Base-by-base conservation (phyloP, 2,113 vertebrate genomes). In the Eulemur macaco region DNA sequence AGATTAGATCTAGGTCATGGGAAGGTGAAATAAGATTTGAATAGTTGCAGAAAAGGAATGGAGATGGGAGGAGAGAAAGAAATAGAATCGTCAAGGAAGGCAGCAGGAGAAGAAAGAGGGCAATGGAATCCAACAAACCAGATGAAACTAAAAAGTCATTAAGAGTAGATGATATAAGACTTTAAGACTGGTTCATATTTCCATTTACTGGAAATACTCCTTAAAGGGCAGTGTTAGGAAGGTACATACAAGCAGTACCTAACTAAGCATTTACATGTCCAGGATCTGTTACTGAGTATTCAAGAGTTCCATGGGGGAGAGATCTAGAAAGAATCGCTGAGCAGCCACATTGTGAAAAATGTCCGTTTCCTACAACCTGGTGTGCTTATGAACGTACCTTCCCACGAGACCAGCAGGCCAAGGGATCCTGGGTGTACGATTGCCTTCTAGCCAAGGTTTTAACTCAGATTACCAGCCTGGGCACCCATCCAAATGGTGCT, bases 391-490 rank as follows among this genome's bases (percentile, higher is more conserved):
- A 86, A 68, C 27, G 11, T n/a, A 89, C 64, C 96, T 93, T 89
- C 50, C 74, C 54, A 86, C 47, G 14, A 42, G 13, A 63, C 80
- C 69, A 81, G 91, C 9, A 54, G 74, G 52, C 78, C 93, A 87
- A 56, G 60, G 63, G 21, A 81, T 81, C 76, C 3, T 25, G 37
- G 54, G 60, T n/a, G 60, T n/a, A 97, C 50, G 86, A 60, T 0
- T 63, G 78, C 95, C 68, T 85, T 84, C 76, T 58, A 50, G 83
- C 73, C 85, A 71, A 86, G 52, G 69, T 64, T 97, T 95, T 90
- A 89, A 86, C 78, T 80, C 80, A 97, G 92, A 94, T 81, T 94
- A 94, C 39, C 18, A 96, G 88, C 18, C 76, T 37, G 54, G 93
- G 85, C 71, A 94, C 37, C 5, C 14, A 47, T 58, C 78, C 89